Evolutionary conservation across 2,797 vertebrate species (phyloP).

Genomic region (Myotis vivesi): DNA sequence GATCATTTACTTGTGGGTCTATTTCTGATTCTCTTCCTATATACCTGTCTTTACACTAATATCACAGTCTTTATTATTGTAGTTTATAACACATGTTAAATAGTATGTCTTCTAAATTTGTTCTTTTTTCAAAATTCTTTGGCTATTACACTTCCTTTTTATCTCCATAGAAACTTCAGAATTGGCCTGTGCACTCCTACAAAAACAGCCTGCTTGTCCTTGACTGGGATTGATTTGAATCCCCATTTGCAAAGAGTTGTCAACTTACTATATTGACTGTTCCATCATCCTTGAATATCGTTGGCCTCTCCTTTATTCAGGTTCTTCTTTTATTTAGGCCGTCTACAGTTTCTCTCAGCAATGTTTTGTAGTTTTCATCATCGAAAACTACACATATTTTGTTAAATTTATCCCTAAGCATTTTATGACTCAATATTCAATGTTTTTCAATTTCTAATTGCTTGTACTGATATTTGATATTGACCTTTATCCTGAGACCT

Average conservation of each 20-base stretch:
- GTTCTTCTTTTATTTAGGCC: not conserved
- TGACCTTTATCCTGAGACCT: not conserved
- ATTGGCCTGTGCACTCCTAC: not conserved
- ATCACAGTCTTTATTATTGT: not conserved
- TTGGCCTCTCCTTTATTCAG: rapidly evolving
- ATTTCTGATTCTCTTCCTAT: not conserved
- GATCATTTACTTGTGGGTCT: not conserved
- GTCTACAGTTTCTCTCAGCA: not conserved
- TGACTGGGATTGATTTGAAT: not conserved
- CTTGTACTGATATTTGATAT: not conserved
- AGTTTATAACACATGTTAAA: not conserved
- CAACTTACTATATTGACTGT: rapidly evolving
- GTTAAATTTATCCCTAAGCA: not conserved
- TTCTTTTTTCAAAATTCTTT: not conserved
- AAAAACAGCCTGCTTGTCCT: not conserved
- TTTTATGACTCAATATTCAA: not conserved
- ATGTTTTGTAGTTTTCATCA: not conserved
- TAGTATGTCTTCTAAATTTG: not conserved
- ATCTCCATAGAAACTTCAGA: not conserved
- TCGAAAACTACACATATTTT: not conserved
- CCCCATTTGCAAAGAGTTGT: not conserved
- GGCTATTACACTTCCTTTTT: not conserved
- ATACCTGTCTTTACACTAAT: not conserved
- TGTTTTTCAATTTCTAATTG: not conserved
- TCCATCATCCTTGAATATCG: rapidly evolving